Base-by-base conservation (phyloP, 2,797 vertebrate genomes). In the Babyrousa celebensis region DNA sequence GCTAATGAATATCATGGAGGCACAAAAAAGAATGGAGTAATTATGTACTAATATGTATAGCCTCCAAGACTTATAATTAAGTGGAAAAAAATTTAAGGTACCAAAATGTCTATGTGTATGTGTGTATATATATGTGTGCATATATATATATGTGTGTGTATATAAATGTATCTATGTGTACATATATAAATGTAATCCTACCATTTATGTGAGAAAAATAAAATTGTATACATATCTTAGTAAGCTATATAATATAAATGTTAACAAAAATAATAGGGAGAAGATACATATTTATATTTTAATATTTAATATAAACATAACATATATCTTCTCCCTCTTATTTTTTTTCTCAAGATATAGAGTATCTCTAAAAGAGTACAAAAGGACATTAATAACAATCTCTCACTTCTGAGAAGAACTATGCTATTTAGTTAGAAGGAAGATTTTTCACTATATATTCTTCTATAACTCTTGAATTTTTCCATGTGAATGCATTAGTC, bases 401-500 rank as follows among this genome's bases (percentile, higher is more conserved):
- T 94, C 70, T 90, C 21, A 87, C 14, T 16, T 93, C 48, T 68
- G 32, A 83, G 15, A 74, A 27, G 16, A 70, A 91, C 67, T 95
- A 52, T 74, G 27, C 52, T 80, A 67, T 16, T 40, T 40, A 9
- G 8, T 68, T 88, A 94, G 29, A 78, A 96, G 18, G 80, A 7
- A 88, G 0, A 89, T 74, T 58, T 87, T 93, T 63, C 21, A 94
- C 43, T 91, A 54, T 63, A 56, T 71, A 80, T 65, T 80, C 52
- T 89, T 85, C 29, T 48, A 3, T 85, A 86, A 18, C 10, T 89
- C 88, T 96, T 91, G 5, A 89, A 88, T 94, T 96, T 94, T 87
- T 72, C 68, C 29, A 74, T 60, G 6, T 80, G 54, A 92, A 60
- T 62, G 0, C 17, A 87, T 89, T 82, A 78, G 79, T 92, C 17